Base-by-base conservation (phyloP, 30 jellyfish, hydroid and myxozoan species). In the Pseudorhiza aurosa region DNA sequence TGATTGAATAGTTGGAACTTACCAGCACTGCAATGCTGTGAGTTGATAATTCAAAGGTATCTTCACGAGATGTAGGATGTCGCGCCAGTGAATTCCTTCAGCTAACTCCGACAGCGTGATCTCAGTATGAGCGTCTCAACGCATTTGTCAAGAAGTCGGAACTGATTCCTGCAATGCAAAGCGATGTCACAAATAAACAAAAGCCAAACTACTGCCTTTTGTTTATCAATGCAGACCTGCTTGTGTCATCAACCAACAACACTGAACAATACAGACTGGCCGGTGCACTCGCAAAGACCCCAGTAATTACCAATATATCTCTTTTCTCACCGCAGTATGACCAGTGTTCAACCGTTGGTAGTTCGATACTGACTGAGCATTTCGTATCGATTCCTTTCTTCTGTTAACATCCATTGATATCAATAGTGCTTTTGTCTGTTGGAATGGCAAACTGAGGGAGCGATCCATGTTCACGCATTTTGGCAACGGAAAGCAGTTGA, bases 201-300 rank as follows among this genome's bases (percentile, higher is more conserved):
- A n/a, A 53, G 67, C 67, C 24, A 18, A 53, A 53, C 67, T 22
- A 18, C 67, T 53, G 67, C 67, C 67, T 53, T 53, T 53, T 53
- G 67, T 53, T 53, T 53, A 36, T 53, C 67, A 53, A 53, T 53
- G 24, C 67, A 53, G 24, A 18, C 67, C 67, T 53, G 35, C 10
- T 36, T 8, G 24, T 53, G 67, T 53, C 67, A 53, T 53, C 67
- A 53, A 53, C 22, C 9, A 53, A 2, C 21, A 36, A 18, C 67
- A 53, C 19, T 53, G 5, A 8, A 53, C 67, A 53, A 53, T 53
- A 36, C 67, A 53, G 67, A 53, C 36, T 12, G 67, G 67, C 4
- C 67, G 33, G 67, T 53, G 35, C 14, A 53, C 0, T n/a, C n/a
- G n/a, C 8, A 53, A 53, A n/a, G 14, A 12, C 37, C 67, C 19